phyloP scores from a whole-genome alignment of 92 coral and sea anemone species.

The Zoanthus sansibaricus region DNA sequence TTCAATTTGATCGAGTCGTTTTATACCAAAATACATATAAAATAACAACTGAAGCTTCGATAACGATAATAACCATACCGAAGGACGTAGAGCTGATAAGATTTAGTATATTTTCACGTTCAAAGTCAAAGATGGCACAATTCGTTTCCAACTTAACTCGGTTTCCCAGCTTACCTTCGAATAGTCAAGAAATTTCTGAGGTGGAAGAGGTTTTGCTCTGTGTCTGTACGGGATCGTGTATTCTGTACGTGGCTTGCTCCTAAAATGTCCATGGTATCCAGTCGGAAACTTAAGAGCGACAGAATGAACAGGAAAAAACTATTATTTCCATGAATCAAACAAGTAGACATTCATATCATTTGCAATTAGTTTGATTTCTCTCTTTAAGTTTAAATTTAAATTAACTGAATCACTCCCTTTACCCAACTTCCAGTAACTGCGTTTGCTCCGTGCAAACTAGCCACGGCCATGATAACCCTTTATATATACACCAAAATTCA shows the following conservation, averaged over 20 bases:
- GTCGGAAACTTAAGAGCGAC: constrained; percentile 72
- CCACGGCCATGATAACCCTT: constrained; percentile 20
- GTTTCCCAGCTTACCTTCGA: constrained; percentile 61
- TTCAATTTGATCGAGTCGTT: too few relatives aligned
- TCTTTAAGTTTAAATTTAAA: neutral
- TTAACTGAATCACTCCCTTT: neutral
- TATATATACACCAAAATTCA: neutral
- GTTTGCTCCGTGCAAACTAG: constrained; percentile 52
- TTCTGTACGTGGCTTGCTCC: constrained; percentile 92
- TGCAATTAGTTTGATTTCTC: too few relatives aligned
- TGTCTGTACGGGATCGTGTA: constrained; percentile 91
- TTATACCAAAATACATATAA: too few relatives aligned
- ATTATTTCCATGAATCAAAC: neutral
- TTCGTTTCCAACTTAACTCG: too few relatives aligned
- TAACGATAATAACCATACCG: too few relatives aligned
- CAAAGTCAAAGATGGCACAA: too few relatives aligned
- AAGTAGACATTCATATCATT: too few relatives aligned
- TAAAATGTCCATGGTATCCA: constrained; percentile 97
- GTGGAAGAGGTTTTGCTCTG: constrained; percentile 94
- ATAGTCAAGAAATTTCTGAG: constrained; percentile 84
- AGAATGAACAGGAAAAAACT: constrained; percentile 4
- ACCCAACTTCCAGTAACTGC: constrained; percentile 75
- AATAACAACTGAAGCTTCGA: too few relatives aligned
- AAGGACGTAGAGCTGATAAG: too few relatives aligned
- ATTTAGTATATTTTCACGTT: too few relatives aligned